Evolutionary conservation across 2,888 invertebrate genomes (phyloP), one percentile per base, ranked within the genome.

Genomic region (Petrolisthes cinctipes): DNA sequence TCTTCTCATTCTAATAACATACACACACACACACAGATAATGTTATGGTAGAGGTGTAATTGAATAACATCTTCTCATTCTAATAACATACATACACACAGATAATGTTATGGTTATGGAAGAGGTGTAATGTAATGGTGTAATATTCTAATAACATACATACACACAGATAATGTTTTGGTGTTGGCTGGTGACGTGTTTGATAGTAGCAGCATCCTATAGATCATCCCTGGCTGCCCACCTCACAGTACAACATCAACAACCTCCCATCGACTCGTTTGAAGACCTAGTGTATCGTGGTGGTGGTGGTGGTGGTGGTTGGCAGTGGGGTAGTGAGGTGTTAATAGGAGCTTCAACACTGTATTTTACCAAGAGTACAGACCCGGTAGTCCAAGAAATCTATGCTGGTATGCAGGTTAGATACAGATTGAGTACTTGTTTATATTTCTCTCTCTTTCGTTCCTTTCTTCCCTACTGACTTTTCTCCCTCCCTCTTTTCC

Each of bases 171-270:
- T 84, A 57, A 53, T 88, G 9, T 23, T 88, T 5, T 73, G 76
- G 14, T 88, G 82, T 79, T 88, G 88, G 88, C 66, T 88, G 83
- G 51, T 88, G 17, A 78, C 53, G 79, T 83, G 88, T 66, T n/a
- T 90, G 68, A 81, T 90, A 51, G 57, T 88, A 7, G 61, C 86
- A 23, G 71, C 85, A 1, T 81, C 85, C 9, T 90, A 90, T 82
- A 79, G 61, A 54, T 90, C 90, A 6, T 81, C 86, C 23, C 83
- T 86, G 91, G 91, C 51, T 89, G 90, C 91, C 89, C 89, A 84
- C 91, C 91, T 80, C 91, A 91, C 68, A 89, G 87, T 73, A 90
- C 91, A 51, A 79, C 87, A 23, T 89, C 86, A 20, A 91, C 91
- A 11, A 90, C 90, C 14, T 90, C 91, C 89, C 90, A 91, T 71